Base-by-base conservation (phyloP, 2,797 vertebrate species). In the Acridotheres tristis region DNA sequence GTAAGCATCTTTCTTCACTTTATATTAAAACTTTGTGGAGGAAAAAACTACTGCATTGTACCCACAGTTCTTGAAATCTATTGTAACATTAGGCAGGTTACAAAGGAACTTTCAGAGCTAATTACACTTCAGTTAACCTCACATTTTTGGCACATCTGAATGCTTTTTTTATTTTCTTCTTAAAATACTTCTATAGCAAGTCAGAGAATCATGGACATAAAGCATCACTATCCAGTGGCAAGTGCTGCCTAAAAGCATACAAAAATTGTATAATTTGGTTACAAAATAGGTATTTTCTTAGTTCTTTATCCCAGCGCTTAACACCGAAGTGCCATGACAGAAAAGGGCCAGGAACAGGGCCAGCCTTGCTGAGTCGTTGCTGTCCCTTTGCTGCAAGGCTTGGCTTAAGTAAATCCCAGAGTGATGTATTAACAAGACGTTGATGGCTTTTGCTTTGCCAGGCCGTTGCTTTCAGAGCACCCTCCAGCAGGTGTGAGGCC, bases 1-100 rank as follows among this genome's bases (percentile, higher is more conserved):
- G 94, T 97, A 96, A 96, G 89, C 92, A 90, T 96, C 79, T 95
- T 95, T 97, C 81, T 93, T 94, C 90, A 91, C 77, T 75, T 94
- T 89, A 95, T 96, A 96, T 96, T 96, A 97, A 94, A 95, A 88
- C 85, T 97, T 96, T 72, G 82, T 77, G 81, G 92, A 96, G 84
- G 92, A 96, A 97, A 93, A 77, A 89, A 94, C 90, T 83, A 95
- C 96, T 95, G 96, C 91, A 91, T 89, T 92, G 92, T 90, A 96
- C 73, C 73, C 30, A 40, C 94, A 94, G 90, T 90, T 96, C 84
- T 88, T 88, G 84, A 94, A 95, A 87, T 77, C 55, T 53, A 77
- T 69, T 88, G 81, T 90, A 86, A 90, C 71, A 73, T 91, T 78
- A 93, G 89, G 76, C 88, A 95, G 90, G 73, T 94, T 89, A 95